These are phyloP conservation scores for Ianthella basta DNA, from an alignment of 37 sponge, comb jelly and placozoan species.

Conservation along the genomic window DNA sequence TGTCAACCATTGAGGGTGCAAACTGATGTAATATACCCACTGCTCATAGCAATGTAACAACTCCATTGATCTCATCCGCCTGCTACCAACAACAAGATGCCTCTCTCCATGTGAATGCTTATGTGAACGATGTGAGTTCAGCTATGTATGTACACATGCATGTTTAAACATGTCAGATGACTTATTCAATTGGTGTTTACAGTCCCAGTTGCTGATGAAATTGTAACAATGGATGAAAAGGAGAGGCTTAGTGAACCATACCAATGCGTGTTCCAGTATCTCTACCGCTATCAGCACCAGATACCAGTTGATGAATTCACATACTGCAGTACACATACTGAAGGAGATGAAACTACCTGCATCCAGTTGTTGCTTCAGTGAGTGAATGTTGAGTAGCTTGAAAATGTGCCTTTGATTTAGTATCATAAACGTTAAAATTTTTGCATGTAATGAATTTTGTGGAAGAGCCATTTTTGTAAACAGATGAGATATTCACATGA, in stretches of 20 bases:
- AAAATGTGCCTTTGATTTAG: background rate
- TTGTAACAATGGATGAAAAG: conserved; percentile 55
- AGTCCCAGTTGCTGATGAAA: background rate
- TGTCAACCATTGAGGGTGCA: background rate
- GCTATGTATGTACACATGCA: background rate
- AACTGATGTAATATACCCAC: background rate
- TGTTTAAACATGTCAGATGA: background rate
- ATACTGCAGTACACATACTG: conserved; percentile 27
- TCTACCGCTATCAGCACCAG: conserved; percentile 24
- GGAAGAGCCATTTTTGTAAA: too few relatives aligned
- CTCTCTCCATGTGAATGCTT: background rate
- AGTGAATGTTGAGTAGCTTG: conserved; percentile 1
- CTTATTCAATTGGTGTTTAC: background rate
- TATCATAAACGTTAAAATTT: too few relatives aligned
- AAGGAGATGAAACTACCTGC: conserved; percentile 40
- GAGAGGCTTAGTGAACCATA: conserved; percentile 49
- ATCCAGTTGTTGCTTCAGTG: conserved; percentile 49
- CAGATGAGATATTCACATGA: too few relatives aligned
- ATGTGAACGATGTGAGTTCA: background rate
- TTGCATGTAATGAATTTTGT: too few relatives aligned
- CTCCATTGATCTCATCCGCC: background rate
- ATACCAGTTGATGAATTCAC: conserved; percentile 52
- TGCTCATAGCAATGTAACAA: background rate
- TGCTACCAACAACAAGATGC: background rate
- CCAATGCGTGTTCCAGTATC: conserved; percentile 80